phyloP scores from a whole-genome alignment of 2,113 vertebrate genomes.

The Sebastes fasciatus region DNA sequence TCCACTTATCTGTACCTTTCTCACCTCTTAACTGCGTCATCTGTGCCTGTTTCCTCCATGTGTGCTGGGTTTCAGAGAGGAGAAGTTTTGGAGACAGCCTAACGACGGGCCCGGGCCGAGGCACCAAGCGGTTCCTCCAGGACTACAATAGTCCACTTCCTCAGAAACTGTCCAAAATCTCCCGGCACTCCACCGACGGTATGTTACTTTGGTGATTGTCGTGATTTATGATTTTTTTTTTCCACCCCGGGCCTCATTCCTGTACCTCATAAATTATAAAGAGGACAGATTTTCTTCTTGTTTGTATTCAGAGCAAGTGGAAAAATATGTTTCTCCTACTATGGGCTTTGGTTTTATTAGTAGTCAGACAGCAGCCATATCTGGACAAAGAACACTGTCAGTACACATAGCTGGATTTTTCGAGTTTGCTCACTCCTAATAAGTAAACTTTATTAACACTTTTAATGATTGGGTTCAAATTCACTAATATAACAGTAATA shows the following conservation, averaged over 20 bases:
- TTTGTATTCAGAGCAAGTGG: neutral
- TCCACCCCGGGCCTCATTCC: neutral
- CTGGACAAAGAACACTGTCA: neutral
- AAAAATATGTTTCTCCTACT: neutral
- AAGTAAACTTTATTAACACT: neutral
- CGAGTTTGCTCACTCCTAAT: neutral
- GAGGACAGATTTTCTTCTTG: neutral
- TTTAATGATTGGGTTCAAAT: neutral
- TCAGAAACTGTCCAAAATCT: constrained; percentile 88
- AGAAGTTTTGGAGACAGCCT: constrained; percentile 85
- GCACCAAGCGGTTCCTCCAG: constrained; percentile 87
- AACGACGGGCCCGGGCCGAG: constrained; percentile 84
- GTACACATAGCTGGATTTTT: neutral
- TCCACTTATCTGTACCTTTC: neutral
- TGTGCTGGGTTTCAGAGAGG: constrained; percentile 83
- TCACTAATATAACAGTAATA: neutral
- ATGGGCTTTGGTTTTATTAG: no score
- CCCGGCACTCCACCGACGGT: constrained; percentile 89
- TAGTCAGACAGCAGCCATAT: neutral
- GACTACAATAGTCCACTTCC: constrained; percentile 86
- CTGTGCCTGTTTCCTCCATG: neutral
- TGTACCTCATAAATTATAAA: neutral
- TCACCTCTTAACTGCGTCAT: neutral
- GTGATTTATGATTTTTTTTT: neutral
- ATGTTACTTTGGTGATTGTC: constrained; percentile 17